Evolutionary conservation across 2,113 vertebrate genomes (phyloP).

Genomic region (Pluvialis apricaria): DNA sequence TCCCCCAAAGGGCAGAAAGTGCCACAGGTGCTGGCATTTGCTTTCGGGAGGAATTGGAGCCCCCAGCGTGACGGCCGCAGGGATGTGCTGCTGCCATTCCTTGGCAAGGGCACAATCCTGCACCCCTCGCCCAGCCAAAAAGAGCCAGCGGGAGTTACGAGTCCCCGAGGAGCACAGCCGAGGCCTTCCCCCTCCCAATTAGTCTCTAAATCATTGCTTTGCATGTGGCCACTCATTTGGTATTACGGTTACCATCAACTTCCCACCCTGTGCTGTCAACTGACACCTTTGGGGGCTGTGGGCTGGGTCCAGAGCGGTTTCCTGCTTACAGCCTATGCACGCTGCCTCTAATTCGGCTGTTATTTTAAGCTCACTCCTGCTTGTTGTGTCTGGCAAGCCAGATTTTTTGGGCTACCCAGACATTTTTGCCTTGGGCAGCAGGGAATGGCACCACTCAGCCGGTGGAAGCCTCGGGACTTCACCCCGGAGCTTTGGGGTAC

Average conservation of each 20-base stretch:
- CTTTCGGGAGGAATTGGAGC: not conserved
- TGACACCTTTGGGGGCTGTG: conserved; percentile 28
- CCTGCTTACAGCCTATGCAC: not conserved
- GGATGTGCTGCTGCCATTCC: not conserved
- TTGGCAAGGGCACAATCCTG: not conserved
- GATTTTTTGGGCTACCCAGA: not conserved
- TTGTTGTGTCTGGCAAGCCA: not conserved
- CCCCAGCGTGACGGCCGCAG: accelerated
- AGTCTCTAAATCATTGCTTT: not conserved
- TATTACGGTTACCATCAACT: not conserved
- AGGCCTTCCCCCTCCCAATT: not conserved
- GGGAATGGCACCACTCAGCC: not conserved
- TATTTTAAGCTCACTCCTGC: not conserved
- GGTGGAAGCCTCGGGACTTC: not conserved
- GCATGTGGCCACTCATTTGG: not conserved
- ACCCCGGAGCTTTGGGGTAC: not conserved
- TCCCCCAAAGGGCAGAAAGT: not conserved
- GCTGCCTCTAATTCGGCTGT: not conserved
- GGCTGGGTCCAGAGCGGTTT: not conserved
- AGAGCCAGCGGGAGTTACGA: not conserved
- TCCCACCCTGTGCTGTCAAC: not conserved
- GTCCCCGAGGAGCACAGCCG: not conserved
- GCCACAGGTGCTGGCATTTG: not conserved
- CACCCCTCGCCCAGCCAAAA: not conserved
- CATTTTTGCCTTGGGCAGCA: not conserved